Evolutionary conservation across 2,888 invertebrate genomes (phyloP), one percentile per base, ranked within the genome.

Genomic region (Phania funesta): DNA sequence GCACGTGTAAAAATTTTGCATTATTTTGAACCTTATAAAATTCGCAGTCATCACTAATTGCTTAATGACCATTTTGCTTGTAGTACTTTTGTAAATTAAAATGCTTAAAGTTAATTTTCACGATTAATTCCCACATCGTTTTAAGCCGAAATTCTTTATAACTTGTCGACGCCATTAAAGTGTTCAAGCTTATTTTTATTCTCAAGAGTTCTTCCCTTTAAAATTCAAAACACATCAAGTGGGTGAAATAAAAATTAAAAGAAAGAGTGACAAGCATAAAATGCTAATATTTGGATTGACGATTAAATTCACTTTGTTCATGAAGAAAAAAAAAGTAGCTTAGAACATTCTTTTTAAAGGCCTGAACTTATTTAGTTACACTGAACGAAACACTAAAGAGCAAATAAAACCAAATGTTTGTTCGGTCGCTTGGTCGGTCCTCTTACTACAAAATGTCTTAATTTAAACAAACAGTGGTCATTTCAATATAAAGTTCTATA

Each of bases 161-260:
- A n/a, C n/a, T n/a, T n/a, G n/a, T n/a, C n/a, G n/a, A n/a, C n/a
- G n/a, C n/a, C n/a, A n/a, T n/a, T n/a, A n/a, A n/a, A n/a, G n/a
- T n/a, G n/a, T n/a, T n/a, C n/a, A n/a, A n/a, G n/a, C n/a, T n/a
- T n/a, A 50, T 22, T 22, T 24, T 20, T 26, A 11, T 11, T 32
- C n/a, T 22, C 18, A 48, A 58, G 26, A 58, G 41, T 20, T n/a
- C n/a, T 60, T 41, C 29, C 11, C 16, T 75, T 68, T 46, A 26
- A 70, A 56, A 77, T 77, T 77, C 70, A n/a, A 35, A 4, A 22
- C 70, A 77, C 62, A 77, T 62, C 16, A 64, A 78, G 56, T 78
- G 54, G 77, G 77, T 77, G 70, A 77, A 70, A 46, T 38, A 60
- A 76, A 52, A 46, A 48, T n/a, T n/a, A n/a, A 32, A 44, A 62